Base-by-base conservation (phyloP, 2,113 vertebrate species). In the Epinephelus cyanopodus region DNA sequence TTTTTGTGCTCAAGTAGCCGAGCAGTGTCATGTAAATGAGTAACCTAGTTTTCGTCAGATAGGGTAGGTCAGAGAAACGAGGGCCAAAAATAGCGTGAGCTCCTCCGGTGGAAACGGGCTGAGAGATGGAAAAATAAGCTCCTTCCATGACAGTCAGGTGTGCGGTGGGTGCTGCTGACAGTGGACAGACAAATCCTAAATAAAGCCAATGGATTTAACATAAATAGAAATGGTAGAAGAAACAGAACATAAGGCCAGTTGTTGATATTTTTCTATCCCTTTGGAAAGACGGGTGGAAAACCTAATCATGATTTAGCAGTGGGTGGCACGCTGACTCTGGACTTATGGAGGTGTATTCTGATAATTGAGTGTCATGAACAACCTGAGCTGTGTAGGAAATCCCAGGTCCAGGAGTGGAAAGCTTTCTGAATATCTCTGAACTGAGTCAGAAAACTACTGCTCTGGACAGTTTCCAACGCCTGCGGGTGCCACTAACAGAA, bases 401-500 rank as follows among this genome's bases (percentile, higher is more conserved):
- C 79, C 71, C 66, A 65, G 10, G 27, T 27, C 33, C 19, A 62
- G 70, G 66, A 83, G 57, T 79, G 70, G 71, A 70, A 82, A 74
- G 37, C 18, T 52, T 48, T 73, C 7, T 75, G 65, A 69, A 56
- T 65, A 37, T 54, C 25, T 80, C 25, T 67, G 75, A 76, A 21
- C 42, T 37, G 73, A 87, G 68, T 64, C 68, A 72, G 82, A 70
- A 71, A 84, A 65, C 85, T 84, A 64, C 92, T 57, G 71, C 76
- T 79, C 72, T 89, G 90, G 87, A 79, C 6, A 19, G 11, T 10
- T 1, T 86, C 89, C 89, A 88, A 39, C 39, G 19, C 58, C 74
- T 54, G 52, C 12, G 39, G 82, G 61, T 39, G 75, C 65, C 45
- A n/a, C 69, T 78, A 73, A 89, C 69, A 29, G 53, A 81, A 87